A percentile compares a stretch with the other conserved stretches of the same genome.
phyloP scores from a whole-genome alignment of 1,140 invertebrate genomes.

The Drosophila subobscura region DNA sequence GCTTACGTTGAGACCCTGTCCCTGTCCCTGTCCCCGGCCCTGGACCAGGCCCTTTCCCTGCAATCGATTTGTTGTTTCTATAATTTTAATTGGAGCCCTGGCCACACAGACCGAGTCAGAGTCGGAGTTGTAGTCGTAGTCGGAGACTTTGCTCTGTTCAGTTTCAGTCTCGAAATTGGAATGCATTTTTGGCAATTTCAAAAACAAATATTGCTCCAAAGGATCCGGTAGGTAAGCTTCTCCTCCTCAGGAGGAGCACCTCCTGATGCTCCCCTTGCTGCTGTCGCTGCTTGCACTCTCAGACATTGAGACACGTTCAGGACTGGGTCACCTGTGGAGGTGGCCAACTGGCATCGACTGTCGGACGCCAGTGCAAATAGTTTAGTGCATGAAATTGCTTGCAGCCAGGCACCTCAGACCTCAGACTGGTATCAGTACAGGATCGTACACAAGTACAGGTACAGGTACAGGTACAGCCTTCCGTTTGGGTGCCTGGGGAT shows the following conservation, averaged over 20 bases:
- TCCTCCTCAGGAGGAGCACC: not conserved
- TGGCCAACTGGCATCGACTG: constrained; percentile 40
- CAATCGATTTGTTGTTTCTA: constrained; percentile 74
- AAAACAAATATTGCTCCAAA: constrained; percentile 74
- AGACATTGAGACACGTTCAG: not conserved
- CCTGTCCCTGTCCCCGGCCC: constrained; percentile 33
- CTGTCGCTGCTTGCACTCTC: not conserved
- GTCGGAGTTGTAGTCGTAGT: constrained; percentile 1
- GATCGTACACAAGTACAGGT: not conserved
- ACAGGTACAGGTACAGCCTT: too few relatives aligned
- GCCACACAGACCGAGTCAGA: constrained; percentile 1
- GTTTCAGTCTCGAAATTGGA: constrained; percentile 29
- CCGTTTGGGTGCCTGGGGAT: not conserved
- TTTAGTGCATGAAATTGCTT: constrained; percentile 51
- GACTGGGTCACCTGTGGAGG: constrained; percentile 9
- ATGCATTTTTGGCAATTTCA: constrained; percentile 75
- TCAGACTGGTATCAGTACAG: constrained; percentile 15
- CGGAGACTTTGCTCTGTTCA: not conserved
- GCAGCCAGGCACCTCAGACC: constrained; percentile 12
- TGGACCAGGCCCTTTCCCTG: constrained; percentile 2
- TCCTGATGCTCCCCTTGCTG: constrained; percentile 13
- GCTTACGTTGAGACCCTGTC: constrained; percentile 43
- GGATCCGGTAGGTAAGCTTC: constrained; percentile 51
- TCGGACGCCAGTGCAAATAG: constrained; percentile 34
- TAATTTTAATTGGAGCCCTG: constrained; percentile 76